Evolutionary conservation across 2,888 invertebrate genomes (phyloP), one percentile per base, ranked within the genome.

Genomic region (Philonicus albiceps): DNA sequence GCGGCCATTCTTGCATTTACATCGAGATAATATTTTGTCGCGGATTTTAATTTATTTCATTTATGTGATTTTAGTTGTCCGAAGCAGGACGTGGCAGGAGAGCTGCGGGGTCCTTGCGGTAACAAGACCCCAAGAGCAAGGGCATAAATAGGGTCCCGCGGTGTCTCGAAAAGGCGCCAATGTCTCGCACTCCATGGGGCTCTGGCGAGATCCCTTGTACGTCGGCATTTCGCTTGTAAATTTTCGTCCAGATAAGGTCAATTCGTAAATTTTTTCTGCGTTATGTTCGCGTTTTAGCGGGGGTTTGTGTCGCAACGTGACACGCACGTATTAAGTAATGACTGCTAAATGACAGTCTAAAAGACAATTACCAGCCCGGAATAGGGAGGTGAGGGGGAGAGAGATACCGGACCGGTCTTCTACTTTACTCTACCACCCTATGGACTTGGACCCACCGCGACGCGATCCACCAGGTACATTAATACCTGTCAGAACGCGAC

Each of bases 11-110:
- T 31, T 83, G 37, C 83, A 86, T 86, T 86, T 55, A 83, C 86
- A 86, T 86, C 75, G 83, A 86, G 86, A 86, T 86, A 86, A 83
- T 86, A 86, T 86, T 86, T 86, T 86, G 86, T 86, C 86, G 86
- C 86, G 83, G 74, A 75, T 86, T 86, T 86, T 83, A 86, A 86
- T 75, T 86, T 86, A 86, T 86, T 86, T 86, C 86, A 83, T 74
- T 86, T 78, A 86, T 72, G 72, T 86, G 78, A 86, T 53, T 86
- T 86, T 86, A 76, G 75, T 55, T 75, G 85, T 85, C 49, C 85
- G 43, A 53, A 81, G 53, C 19, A 27, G 13, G 53, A 81, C 34
- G 74, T 37, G 53, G 37, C 49, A 64, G 64, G 76, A 86, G 78
- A 55, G 76, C 40, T 19, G 73, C 27, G 74, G 49, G 64, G 40